Evolutionary conservation across 2,888 invertebrate genomes (phyloP).

Genomic region (Caenorhabditis sp.): DNA sequence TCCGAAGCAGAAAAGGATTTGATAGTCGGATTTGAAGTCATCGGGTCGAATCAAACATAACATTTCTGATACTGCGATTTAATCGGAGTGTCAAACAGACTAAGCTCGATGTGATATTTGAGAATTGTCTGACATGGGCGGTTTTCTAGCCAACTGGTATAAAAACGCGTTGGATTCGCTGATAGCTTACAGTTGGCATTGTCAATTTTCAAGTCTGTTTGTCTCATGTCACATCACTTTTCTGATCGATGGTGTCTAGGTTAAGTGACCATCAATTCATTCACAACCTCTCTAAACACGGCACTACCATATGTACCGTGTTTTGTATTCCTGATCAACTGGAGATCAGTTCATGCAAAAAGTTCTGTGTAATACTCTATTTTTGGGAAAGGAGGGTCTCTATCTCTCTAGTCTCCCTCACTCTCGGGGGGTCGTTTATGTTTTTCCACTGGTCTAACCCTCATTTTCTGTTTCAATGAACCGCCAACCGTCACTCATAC

Average conservation of each 20-base stretch:
- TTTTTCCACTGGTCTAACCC: slow-evolving; percentile 5
- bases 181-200: not conserved
- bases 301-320: slow-evolving; percentile 38
- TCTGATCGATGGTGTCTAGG: slow-evolving; percentile 37
- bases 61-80: not conserved
- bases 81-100: slow-evolving; percentile 1
- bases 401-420: not conserved
- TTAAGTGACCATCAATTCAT: slow-evolving; percentile 30
- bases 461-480: slow-evolving; percentile 57
- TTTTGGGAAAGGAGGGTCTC: not conserved
- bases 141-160: too few species aligned
- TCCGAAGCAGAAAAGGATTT: slow-evolving; percentile 11
- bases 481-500: slow-evolving; percentile 52
- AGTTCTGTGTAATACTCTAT: slow-evolving; percentile 28
- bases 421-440: slow-evolving; percentile 13
- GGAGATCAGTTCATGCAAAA: slow-evolving; percentile 44
- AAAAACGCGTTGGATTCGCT: not conserved
- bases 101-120: not conserved
- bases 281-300: slow-evolving; percentile 19
- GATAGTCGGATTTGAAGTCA: not conserved
- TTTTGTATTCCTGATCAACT: slow-evolving; percentile 47
- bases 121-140: not conserved
- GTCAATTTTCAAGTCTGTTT: not conserved
- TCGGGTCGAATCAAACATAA: not conserved
- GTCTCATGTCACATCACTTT: slow-evolving; percentile 22